phyloP scores from a whole-genome alignment of 2,113 vertebrate genomes.

The Ancistrus triradiatus region DNA sequence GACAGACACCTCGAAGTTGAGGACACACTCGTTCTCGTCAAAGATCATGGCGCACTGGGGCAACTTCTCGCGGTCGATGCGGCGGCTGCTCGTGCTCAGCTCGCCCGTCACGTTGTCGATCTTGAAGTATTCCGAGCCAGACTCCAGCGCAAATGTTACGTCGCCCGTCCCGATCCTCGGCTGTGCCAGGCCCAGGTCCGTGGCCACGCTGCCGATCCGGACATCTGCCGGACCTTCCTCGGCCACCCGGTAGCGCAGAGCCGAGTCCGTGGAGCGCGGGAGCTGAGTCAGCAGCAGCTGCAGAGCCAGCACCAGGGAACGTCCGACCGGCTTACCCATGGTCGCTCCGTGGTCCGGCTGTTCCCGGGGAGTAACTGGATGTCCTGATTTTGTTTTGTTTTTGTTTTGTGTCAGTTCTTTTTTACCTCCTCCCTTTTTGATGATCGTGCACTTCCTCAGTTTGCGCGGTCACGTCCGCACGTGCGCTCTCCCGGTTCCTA shows the following conservation, averaged over 20 bases:
- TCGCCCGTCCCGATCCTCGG: conserved; percentile 81
- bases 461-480: conserved; percentile 41
- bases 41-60: conserved; percentile 98
- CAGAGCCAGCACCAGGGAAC: conserved; percentile 71
- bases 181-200: conserved; percentile 74
- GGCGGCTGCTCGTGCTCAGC: conserved; percentile 84
- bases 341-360: too few species aligned
- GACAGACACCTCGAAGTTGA: conserved; percentile 96
- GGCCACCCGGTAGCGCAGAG: conserved; percentile 87
- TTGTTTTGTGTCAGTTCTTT: not conserved
- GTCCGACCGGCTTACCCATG: too few species aligned
- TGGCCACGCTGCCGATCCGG: conserved; percentile 90
- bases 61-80: conserved; percentile 94
- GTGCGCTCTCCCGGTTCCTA: conserved; percentile 5
- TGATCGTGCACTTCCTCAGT: conserved; percentile 31
- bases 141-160: conserved; percentile 94
- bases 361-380: too few species aligned
- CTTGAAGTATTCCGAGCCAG: conserved; percentile 91
- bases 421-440: not conserved
- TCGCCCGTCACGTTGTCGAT: conserved; percentile 97
- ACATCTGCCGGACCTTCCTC: conserved; percentile 91
- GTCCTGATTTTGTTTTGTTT: too few species aligned
- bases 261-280: conserved; percentile 75
- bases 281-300: conserved; percentile 85
- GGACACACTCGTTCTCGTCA: conserved; percentile 95